Conservation (phyloP, 2,113 vertebrate genomes). For the Perca schrenkii region DNA sequence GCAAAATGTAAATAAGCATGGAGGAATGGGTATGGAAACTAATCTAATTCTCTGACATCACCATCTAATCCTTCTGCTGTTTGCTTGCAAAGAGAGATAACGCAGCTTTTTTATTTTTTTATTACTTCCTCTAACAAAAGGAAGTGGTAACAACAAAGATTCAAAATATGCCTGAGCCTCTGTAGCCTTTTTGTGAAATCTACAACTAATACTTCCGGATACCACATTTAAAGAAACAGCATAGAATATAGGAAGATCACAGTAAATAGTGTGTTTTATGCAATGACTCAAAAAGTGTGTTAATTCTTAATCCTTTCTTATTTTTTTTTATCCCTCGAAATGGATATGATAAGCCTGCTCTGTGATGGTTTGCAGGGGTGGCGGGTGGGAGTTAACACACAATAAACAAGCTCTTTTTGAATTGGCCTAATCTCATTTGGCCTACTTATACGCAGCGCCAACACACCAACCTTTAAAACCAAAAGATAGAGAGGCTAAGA, state of each 20-base stretch:
- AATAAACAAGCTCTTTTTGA: slow-evolving; percentile 63
- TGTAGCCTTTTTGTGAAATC: background rate
- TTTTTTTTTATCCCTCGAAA: slow-evolving; percentile 21
- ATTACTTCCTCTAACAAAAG: slow-evolving; percentile 3
- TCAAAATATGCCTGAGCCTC: background rate
- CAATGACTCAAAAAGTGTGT: slow-evolving; percentile 14
- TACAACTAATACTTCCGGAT: background rate
- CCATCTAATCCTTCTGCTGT: slow-evolving; percentile 25
- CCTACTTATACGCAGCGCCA: slow-evolving; percentile 46
- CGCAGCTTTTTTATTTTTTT: background rate
- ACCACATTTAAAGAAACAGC: slow-evolving; percentile 16
- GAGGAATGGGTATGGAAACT: slow-evolving; percentile 33
- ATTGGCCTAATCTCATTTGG: slow-evolving; percentile 74
- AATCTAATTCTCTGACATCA: slow-evolving; percentile 47
- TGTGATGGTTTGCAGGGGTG: slow-evolving; percentile 30
- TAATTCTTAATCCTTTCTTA: slow-evolving; percentile 26
- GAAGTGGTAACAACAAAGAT: slow-evolving; percentile 4
- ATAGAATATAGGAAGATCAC: background rate
- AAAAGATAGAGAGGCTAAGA: slow-evolving; percentile 40
- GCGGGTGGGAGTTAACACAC: slow-evolving; percentile 54
- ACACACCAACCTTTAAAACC: slow-evolving; percentile 35
- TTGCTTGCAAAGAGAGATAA: background rate
- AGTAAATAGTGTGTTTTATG: slow-evolving; percentile 18
- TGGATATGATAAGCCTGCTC: slow-evolving; percentile 54
- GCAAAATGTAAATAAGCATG: slow-evolving; percentile 13